Evolutionary conservation across 2,797 vertebrate genomes (phyloP), one percentile per base, ranked within the genome.

Genomic region (Enteromius anoplus): DNA sequence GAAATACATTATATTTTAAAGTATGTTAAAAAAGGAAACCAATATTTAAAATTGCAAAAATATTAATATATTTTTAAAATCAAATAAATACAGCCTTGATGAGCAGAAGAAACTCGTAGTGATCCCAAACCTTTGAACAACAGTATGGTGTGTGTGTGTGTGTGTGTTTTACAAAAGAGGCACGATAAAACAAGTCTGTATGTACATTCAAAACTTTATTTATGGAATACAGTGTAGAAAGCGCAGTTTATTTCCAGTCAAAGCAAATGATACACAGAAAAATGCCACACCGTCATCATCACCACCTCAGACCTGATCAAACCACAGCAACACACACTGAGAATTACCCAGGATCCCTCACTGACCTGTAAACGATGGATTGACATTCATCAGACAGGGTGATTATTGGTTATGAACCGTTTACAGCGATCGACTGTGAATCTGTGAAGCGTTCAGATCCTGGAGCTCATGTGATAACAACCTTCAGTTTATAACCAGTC

Each of bases 171-270:
- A 78, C 9, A 45, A 45, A 76, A n/a, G 17, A 75, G 21, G 53
- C 62, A 62, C 14, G 0, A 34, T 29, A 14, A 49, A 55, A 15
- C 1, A 17, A 29, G 11, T 75, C 68, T 88, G 85, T 93, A 93
- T 93, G 94, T 94, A 96, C 97, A 97, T 96, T 96, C 95, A 94
- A 96, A 96, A 96, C 96, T 99, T 99, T 98, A 98, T 97, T 96
- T 97, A 97, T 96, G 96, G 96, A 98, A 97, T 96, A 97, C 96
- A 96, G 96, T 97, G 95, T 99, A 98, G 96, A 98, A 99, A 99
- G 97, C 96, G 77, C 90, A 96, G 95, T 53, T 65, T 69, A 91
- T 96, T 96, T 94, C 95, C 93, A 97, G 95, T 96, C 95, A 96
- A 97, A 96, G 96, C 96, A 98, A 97, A 94, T 91, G 95, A 95